Conservation (phyloP, 1,140 invertebrate species). For the Drosophila busckii region DNA sequence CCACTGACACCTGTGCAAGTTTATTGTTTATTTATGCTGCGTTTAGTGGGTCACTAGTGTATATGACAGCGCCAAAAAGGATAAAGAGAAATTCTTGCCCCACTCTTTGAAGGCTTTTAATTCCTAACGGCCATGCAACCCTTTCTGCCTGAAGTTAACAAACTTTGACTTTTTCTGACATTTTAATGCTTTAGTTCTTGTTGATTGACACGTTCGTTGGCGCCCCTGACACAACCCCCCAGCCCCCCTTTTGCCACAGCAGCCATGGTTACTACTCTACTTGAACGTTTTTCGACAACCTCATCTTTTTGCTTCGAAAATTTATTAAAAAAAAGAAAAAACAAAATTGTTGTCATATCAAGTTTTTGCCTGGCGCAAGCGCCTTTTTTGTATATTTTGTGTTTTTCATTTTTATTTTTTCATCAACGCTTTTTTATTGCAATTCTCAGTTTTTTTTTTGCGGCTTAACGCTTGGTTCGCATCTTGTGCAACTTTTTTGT, state of each 20-base stretch:
- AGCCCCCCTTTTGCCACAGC: constrained; percentile 4
- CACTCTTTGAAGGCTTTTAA: too few relatives aligned
- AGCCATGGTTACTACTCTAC: too few relatives aligned
- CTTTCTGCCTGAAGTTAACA: constrained; percentile 14
- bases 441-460: constrained; percentile 39
- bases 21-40: constrained; percentile 17
- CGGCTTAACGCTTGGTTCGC: constrained; percentile 10
- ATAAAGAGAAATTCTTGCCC: too few relatives aligned
- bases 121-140: too few relatives aligned
- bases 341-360: constrained; percentile 35
- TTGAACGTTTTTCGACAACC: too few relatives aligned
- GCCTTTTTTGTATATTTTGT: constrained; percentile 69
- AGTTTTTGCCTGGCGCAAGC: constrained; percentile 46
- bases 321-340: background rate
- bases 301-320: background rate
- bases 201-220: constrained; percentile 68
- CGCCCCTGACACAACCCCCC: constrained; percentile 52
- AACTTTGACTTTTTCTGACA: constrained; percentile 18
- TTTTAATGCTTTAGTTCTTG: constrained; percentile 36
- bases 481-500: constrained; percentile 23
- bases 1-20: too few relatives aligned
- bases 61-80: too few relatives aligned
- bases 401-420: constrained; percentile 47
- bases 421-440: constrained; percentile 58
- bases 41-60: constrained; percentile 29